These are phyloP conservation scores for Hirtodrosophila confusa DNA, from an alignment of 2,888 invertebrate genomes.

Conservation along the genomic window DNA sequence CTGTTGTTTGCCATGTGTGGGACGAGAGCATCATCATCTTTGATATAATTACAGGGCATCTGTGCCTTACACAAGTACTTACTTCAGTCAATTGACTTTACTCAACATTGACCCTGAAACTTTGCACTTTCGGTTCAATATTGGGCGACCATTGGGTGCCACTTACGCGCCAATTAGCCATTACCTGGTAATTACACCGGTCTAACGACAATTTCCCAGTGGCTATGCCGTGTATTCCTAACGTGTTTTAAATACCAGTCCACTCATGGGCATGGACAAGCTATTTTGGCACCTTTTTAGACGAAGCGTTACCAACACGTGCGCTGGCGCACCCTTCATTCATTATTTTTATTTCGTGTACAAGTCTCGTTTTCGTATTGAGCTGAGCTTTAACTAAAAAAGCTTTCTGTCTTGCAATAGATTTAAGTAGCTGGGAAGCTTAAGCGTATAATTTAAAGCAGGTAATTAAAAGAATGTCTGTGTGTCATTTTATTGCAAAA, in stretches of 20 bases:
- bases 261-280: slow-evolving; percentile 32
- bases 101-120: slow-evolving; percentile 46
- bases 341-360: slow-evolving; percentile 20
- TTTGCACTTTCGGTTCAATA: slow-evolving; percentile 62
- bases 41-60: slow-evolving; percentile 35
- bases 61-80: slow-evolving; percentile 4
- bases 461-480: too few species aligned
- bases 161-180: slow-evolving; percentile 56
- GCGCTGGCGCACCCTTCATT: slow-evolving; percentile 40
- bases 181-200: slow-evolving; percentile 65
- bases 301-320: slow-evolving; percentile 40
- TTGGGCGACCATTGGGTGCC: slow-evolving; percentile 20
- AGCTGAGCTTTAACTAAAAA: not conserved
- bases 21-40: slow-evolving; percentile 25
- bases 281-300: slow-evolving; percentile 33
- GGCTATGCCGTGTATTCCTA: slow-evolving; percentile 32
- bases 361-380: slow-evolving; percentile 32
- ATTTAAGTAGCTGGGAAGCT: too few species aligned
- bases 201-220: slow-evolving; percentile 32
- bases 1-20: slow-evolving; percentile 7
- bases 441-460: too few species aligned
- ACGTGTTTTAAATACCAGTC: slow-evolving; percentile 54
- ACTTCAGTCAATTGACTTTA: slow-evolving; percentile 3
- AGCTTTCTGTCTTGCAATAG: not conserved
- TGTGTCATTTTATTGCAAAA: too few species aligned